Evolutionary conservation across 2,888 invertebrate species (phyloP).

Genomic region (Agrochola lota): DNA sequence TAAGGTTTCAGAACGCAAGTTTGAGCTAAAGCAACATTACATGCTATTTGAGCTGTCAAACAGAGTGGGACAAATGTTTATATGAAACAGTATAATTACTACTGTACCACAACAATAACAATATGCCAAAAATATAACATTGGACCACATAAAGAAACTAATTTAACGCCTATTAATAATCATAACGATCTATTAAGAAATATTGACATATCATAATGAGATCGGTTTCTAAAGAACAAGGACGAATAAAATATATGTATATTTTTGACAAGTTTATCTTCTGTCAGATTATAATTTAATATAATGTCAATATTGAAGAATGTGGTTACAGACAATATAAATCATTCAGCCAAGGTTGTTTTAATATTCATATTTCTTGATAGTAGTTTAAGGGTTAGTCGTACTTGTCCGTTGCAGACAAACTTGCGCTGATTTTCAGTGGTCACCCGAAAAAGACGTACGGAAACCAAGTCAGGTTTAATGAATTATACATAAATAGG

Average conservation of each 20-base stretch:
- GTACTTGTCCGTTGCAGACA: conserved; percentile 27
- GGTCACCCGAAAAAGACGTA: too few species aligned
- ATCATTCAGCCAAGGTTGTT: conserved; percentile 71
- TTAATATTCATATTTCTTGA: conserved; percentile 71
- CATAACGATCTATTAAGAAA: conserved; percentile 38
- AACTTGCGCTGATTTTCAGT: conserved; percentile 4
- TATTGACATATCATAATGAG: conserved; percentile 41
- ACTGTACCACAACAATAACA: background rate
- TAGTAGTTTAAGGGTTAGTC: conserved; percentile 25
- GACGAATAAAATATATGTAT: conserved; percentile 43
- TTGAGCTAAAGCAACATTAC: background rate
- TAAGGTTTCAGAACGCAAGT: background rate
- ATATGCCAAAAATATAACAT: conserved; percentile 12
- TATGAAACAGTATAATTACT: conserved; percentile 8
- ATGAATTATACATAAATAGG: too few species aligned
- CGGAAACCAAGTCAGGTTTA: too few species aligned
- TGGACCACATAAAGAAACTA: conserved; percentile 7
- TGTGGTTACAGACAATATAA: conserved; percentile 72
- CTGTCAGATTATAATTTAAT: conserved; percentile 72
- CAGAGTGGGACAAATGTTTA: conserved; percentile 2
- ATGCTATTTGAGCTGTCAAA: conserved; percentile 31
- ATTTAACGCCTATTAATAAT: conserved; percentile 35
- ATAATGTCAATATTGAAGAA: conserved; percentile 64
- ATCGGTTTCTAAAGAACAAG: conserved; percentile 47
- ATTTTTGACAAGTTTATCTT: conserved; percentile 62